These are phyloP conservation scores for Hydroisotoma schaefferi DNA, from an alignment of 2,888 invertebrate species.

Conservation along the genomic window DNA sequence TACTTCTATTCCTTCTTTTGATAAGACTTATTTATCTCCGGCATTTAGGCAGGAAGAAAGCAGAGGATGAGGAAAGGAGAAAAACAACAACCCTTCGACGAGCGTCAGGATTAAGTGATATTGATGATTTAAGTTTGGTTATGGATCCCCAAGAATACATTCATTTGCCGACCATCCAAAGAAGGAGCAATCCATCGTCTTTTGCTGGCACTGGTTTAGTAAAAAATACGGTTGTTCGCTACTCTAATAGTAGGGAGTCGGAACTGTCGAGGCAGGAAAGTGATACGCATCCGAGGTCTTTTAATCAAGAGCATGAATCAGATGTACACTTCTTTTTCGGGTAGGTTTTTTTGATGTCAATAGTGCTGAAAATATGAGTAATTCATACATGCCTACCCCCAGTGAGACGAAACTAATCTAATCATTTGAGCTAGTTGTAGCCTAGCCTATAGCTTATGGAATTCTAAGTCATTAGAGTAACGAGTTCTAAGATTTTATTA, in stretches of 20 bases:
- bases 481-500: slow-evolving; percentile 1
- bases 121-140: slow-evolving; percentile 39
- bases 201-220: slow-evolving; percentile 10
- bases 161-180: slow-evolving; percentile 37
- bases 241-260: slow-evolving; percentile 38
- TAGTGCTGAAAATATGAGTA: slow-evolving; percentile 9
- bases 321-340: slow-evolving; percentile 45
- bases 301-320: slow-evolving; percentile 37
- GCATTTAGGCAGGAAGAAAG: slow-evolving; percentile 21
- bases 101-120: slow-evolving; percentile 41
- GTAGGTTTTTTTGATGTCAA: too few species aligned
- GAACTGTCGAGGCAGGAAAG: slow-evolving; percentile 38
- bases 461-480: background rate
- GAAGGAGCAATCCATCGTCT: slow-evolving; percentile 24
- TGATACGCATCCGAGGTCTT: slow-evolving; percentile 43
- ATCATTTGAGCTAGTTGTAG: background rate
- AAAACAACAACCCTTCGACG: slow-evolving; percentile 29
- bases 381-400: background rate
- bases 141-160: slow-evolving; percentile 39
- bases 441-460: background rate
- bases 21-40: slow-evolving; percentile 29
- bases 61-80: slow-evolving; percentile 15
- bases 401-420: too few species aligned
- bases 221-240: slow-evolving; percentile 29
- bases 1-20: slow-evolving; percentile 33